These are phyloP conservation scores for Drosophila subsilvestris DNA, from an alignment of 2,888 invertebrate genomes.

Conservation along the genomic window DNA sequence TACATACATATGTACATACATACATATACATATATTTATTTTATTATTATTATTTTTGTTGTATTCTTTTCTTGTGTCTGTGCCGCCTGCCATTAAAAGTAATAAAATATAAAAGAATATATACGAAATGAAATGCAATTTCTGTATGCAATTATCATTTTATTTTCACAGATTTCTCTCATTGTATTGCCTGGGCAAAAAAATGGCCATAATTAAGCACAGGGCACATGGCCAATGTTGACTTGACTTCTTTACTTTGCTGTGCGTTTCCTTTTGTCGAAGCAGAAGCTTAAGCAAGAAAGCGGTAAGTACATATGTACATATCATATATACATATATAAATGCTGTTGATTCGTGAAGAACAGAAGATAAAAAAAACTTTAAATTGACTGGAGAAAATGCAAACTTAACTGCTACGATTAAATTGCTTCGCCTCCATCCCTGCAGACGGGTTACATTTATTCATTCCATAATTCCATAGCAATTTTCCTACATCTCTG, in stretches of 20 bases:
- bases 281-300: not conserved
- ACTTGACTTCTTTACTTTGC: not conserved
- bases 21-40: constrained; percentile 12
- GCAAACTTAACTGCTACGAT: too few relatives aligned
- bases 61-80: too few relatives aligned
- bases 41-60: constrained; percentile 15
- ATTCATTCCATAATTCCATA: not conserved
- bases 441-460: not conserved
- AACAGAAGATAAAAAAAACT: not conserved
- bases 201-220: constrained; percentile 51
- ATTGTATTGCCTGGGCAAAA: constrained; percentile 13
- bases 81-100: not conserved
- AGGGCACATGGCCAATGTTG: constrained; percentile 28
- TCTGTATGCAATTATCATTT: constrained; percentile 30
- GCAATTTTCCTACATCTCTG: too few relatives aligned
- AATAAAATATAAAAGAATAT: constrained; percentile 10
- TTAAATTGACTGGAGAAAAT: not conserved
- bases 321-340: not conserved
- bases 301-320: not conserved
- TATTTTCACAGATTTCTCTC: constrained; percentile 5
- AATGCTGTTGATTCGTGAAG: not conserved
- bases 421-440: too few relatives aligned
- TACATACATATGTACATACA: constrained; percentile 13
- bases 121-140: constrained; percentile 46
- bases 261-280: not conserved